These are phyloP conservation scores for Cheilosia scutellata DNA, from an alignment of 2,888 invertebrate genomes.

Conservation along the genomic window DNA sequence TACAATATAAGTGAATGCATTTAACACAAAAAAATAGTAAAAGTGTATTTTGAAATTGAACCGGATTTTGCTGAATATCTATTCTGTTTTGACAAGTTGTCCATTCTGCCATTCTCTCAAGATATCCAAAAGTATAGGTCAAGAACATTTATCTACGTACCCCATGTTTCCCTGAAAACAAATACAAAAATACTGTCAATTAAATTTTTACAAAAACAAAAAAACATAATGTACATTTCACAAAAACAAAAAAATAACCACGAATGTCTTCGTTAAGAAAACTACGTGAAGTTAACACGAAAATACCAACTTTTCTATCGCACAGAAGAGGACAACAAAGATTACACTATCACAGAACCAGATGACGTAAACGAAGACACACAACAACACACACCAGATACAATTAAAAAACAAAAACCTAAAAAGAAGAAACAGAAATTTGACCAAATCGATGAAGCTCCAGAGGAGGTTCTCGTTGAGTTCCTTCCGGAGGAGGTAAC, in stretches of 20 bases:
- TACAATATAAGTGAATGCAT: slow-evolving; percentile 44
- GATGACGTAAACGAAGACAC: slow-evolving; percentile 83
- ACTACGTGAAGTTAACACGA: slow-evolving; percentile 68
- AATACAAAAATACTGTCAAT: neutral
- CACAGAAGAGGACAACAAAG: slow-evolving; percentile 82
- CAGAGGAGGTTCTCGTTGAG: slow-evolving; percentile 79
- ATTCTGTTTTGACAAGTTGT: slow-evolving; percentile 43
- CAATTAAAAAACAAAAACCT: slow-evolving; percentile 78
- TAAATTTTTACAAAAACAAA: slow-evolving; percentile 17
- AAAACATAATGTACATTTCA: slow-evolving; percentile 15
- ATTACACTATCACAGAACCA: slow-evolving; percentile 84
- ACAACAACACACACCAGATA: slow-evolving; percentile 81
- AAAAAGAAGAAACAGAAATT: slow-evolving; percentile 79
- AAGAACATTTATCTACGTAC: slow-evolving; percentile 24
- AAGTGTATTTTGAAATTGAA: slow-evolving; percentile 69
- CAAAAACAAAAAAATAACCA: slow-evolving; percentile 31
- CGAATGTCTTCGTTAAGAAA: slow-evolving; percentile 41
- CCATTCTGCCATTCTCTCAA: slow-evolving; percentile 3
- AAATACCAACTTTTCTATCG: slow-evolving; percentile 79
- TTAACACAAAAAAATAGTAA: slow-evolving; percentile 38
- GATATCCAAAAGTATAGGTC: slow-evolving; percentile 22
- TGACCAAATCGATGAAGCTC: slow-evolving; percentile 80
- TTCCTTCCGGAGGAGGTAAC: slow-evolving; percentile 80
- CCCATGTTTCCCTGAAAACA: slow-evolving; percentile 30
- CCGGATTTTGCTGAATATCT: slow-evolving; percentile 1